Percentiles rank a stretch among this genome's conserved stretches.
Evolutionary conservation across 1,140 invertebrate species (phyloP).

Genomic region (Phortica variegata): DNA sequence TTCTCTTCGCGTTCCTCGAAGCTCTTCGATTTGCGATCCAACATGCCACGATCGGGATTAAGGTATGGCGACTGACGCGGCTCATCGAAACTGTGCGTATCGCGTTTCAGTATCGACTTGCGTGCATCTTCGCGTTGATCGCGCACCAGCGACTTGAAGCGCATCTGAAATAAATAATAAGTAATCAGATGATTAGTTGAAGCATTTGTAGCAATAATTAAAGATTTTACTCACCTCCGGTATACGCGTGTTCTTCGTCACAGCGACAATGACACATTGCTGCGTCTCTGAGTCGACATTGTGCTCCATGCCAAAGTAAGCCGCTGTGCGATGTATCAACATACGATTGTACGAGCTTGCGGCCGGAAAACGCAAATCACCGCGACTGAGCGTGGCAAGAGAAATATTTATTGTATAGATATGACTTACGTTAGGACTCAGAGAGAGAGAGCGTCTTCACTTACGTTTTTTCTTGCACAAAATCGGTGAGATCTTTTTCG

Average conservation of each 20-base stretch:
- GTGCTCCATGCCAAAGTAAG: slow-evolving; percentile 91
- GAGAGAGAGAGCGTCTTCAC: slow-evolving; percentile 36
- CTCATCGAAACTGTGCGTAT: slow-evolving; percentile 77
- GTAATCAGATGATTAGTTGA: too few relatives aligned
- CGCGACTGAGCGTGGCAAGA: slow-evolving; percentile 58
- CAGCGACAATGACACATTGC: slow-evolving; percentile 72
- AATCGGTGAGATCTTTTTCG: slow-evolving; percentile 81
- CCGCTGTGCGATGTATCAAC: slow-evolving; percentile 90
- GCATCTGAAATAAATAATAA: slow-evolving; percentile 40
- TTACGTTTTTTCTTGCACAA: slow-evolving; percentile 82
- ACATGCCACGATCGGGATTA: slow-evolving; percentile 64
- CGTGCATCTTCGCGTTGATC: slow-evolving; percentile 67
- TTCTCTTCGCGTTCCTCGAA: slow-evolving; percentile 88
- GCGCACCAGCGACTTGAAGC: slow-evolving; percentile 66
- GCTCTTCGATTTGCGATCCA: slow-evolving; percentile 77
- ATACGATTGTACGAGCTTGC: slow-evolving; percentile 94
- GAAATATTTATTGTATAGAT: slow-evolving; percentile 1
- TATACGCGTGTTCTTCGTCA: slow-evolving; percentile 75
- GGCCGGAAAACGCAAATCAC: slow-evolving; percentile 80
- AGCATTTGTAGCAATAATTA: too few relatives aligned
- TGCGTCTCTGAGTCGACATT: slow-evolving; percentile 83
- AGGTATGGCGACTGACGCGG: slow-evolving; percentile 46
- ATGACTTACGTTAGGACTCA: slow-evolving; percentile 1
- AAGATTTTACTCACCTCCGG: slow-evolving; percentile 59
- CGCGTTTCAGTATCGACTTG: slow-evolving; percentile 81